Evolutionary conservation across 2,888 invertebrate species (phyloP), one percentile per base, ranked within the genome.

Genomic region (Thymelicus acteon): DNA sequence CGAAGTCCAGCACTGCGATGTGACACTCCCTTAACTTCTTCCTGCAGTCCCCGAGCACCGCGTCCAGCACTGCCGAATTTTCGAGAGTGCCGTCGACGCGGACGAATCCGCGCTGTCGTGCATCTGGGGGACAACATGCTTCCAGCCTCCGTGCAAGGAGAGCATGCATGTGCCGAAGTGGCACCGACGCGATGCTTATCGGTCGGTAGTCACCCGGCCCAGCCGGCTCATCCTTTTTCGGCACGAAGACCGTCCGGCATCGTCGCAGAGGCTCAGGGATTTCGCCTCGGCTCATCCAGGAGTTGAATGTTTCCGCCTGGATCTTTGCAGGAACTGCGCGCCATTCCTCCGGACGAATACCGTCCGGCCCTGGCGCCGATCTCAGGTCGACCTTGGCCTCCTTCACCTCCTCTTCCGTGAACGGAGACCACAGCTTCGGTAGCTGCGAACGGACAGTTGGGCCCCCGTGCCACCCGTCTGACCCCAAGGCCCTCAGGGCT

Each of bases 1-100:
- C 80, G 40, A 91, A 83, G 75, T 92, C 91, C 37, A 92, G 76
- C 52, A 85, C 82, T 66, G 82, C 85, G 64, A 86, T 76, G 72
- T 87, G 88, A 73, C 89, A 79, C 49, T 82, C 80, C 15, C 77
- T 68, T 64, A 76, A 63, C 67, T 74, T 75, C n/a, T 60, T 80
- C 64, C 75, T 71, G 15, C 69, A 61, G 62, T 81, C 72, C 15
- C 86, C 75, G 6, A 80, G 58, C 48, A 68, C 75, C 0, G 74
- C 83, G 73, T 76, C 81, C 75, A 73, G 77, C 70, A 75, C 84
- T 2, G 82, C 72, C 37, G 80, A 73, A 65, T 88, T 89, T 7
- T 85, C 82, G 12, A 87, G 74, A 5, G 81, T 81, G 12, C 88
- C 88, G 71, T 88, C 88, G 1, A 79, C 77, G 60, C 79, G 74